Evolutionary conservation across 1,140 invertebrate species (phyloP).

Genomic region (Drosophila nebulosa): DNA sequence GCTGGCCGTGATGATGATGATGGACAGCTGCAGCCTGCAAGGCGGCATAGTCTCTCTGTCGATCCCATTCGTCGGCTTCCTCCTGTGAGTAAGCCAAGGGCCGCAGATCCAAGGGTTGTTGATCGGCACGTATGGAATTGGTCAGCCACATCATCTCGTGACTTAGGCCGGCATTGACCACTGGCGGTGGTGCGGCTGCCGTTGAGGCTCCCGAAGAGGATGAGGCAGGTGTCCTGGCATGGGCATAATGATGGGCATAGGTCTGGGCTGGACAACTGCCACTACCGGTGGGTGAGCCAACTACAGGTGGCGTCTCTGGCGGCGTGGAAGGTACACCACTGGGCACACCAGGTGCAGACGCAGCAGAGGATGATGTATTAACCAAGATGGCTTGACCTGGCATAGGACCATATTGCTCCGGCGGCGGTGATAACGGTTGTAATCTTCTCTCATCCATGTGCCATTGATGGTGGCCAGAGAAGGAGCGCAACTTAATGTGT

Average conservation of each 20-base stretch:
- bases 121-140: constrained; percentile 86
- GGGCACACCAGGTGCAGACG: constrained; percentile 54
- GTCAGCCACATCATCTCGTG: constrained; percentile 90
- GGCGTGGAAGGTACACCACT: constrained; percentile 80
- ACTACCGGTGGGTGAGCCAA: constrained; percentile 76
- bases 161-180: constrained; percentile 81
- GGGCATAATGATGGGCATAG: constrained; percentile 73
- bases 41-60: constrained; percentile 82
- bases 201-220: constrained; percentile 83
- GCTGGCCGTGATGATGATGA: constrained; percentile 67
- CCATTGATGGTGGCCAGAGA: constrained; percentile 68
- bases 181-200: constrained; percentile 85
- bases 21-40: constrained; percentile 75
- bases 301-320: constrained; percentile 77
- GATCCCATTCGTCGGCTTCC: constrained; percentile 83
- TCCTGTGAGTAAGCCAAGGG: constrained; percentile 85
- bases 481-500: constrained; percentile 68
- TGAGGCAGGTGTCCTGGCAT: constrained; percentile 75
- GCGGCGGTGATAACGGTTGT: constrained; percentile 84
- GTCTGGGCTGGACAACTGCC: constrained; percentile 67
- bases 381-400: constrained; percentile 77
- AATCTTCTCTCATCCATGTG: constrained; percentile 83
- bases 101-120: constrained; percentile 90
- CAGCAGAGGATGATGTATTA: constrained; percentile 53
- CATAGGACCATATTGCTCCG: constrained; percentile 82